Evolutionary conservation across 2,113 vertebrate genomes (phyloP).

Genomic region (Saccopteryx leptura): DNA sequence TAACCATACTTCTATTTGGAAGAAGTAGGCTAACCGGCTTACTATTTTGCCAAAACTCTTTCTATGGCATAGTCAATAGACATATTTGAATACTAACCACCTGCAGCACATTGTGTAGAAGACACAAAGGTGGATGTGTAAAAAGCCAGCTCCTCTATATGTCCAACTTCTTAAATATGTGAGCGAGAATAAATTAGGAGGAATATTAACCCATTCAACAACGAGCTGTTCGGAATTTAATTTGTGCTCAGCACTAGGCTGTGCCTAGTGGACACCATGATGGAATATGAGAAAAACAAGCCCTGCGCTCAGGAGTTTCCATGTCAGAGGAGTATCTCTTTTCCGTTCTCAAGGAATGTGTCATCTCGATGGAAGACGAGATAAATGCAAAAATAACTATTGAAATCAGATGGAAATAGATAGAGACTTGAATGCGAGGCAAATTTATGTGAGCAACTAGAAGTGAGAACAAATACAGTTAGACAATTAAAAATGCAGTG

Average conservation of each 20-base stretch:
- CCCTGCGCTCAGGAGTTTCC: background rate
- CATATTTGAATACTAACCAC: background rate
- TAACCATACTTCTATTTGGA: conserved; percentile 50
- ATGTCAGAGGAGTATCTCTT: background rate
- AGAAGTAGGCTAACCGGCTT: conserved; percentile 10
- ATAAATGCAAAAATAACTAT: conserved; percentile 1
- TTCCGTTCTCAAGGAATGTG: background rate
- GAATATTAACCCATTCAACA: background rate
- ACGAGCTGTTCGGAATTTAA: background rate
- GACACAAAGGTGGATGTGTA: background rate
- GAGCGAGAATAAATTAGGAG: background rate
- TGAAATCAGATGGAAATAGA: conserved; percentile 4
- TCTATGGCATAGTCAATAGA: background rate
- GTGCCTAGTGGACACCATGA: background rate
- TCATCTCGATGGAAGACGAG: background rate
- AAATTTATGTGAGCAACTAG: background rate
- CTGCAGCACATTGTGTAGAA: background rate
- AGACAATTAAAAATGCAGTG: background rate
- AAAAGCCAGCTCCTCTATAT: background rate
- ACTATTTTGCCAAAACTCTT: background rate
- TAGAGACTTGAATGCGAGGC: background rate
- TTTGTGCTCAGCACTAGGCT: background rate
- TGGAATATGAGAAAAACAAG: background rate
- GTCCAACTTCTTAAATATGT: background rate
- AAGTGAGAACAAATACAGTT: background rate